Evolutionary conservation across 2,888 invertebrate genomes (phyloP).

Genomic region (Cataglyphis cursor): DNA sequence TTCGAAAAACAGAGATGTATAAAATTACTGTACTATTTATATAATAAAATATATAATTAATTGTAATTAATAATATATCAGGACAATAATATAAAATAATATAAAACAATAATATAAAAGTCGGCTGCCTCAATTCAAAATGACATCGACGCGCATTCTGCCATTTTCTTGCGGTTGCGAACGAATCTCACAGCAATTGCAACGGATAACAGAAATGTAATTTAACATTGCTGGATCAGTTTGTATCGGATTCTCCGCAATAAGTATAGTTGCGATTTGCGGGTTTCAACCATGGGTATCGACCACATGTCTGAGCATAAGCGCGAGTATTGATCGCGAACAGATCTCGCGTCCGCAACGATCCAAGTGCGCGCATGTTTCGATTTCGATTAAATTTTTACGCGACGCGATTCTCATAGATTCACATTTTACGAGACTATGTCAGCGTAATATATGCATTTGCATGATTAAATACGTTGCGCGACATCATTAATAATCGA

Average conservation of each 20-base stretch:
- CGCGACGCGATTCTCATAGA: background rate
- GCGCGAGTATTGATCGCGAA: conserved; percentile 43
- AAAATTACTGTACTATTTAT: background rate
- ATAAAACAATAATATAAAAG: too few relatives aligned
- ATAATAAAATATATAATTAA: conserved; percentile 10
- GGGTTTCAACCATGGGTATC: background rate
- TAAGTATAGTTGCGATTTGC: conserved; percentile 38
- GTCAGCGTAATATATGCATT: background rate
- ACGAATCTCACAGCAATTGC: conserved; percentile 24
- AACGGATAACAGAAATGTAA: conserved; percentile 18
- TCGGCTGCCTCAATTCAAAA: background rate
- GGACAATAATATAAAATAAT: too few relatives aligned
- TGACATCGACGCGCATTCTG: conserved; percentile 3
- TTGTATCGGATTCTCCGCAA: conserved; percentile 30
- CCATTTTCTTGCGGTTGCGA: conserved; percentile 22
- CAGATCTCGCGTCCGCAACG: conserved; percentile 32
- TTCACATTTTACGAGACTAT: background rate
- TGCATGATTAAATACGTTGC: background rate
- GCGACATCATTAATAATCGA: conserved; percentile 16
- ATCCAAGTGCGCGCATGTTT: background rate
- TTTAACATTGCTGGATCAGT: conserved; percentile 29
- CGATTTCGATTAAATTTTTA: background rate
- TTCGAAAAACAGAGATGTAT: background rate
- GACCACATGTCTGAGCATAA: conserved; percentile 33
- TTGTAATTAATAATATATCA: background rate